Evolutionary conservation across 2,888 invertebrate genomes (phyloP).

Genomic region (Teleiodes luculella): DNA sequence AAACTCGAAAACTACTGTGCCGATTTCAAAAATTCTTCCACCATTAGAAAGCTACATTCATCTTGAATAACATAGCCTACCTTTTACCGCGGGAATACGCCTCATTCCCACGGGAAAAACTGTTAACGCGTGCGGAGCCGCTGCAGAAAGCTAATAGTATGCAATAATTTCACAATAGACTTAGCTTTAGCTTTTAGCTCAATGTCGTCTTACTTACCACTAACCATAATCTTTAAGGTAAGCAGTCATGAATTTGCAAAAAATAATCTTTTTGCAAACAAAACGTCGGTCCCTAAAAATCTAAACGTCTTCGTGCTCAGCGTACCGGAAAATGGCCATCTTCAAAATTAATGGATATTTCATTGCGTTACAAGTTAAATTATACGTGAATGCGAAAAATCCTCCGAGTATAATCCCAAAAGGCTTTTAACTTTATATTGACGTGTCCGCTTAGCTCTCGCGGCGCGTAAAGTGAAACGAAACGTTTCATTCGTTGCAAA

Average conservation of each 20-base stretch:
- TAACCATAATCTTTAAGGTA: too few species aligned
- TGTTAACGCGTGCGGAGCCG: too few species aligned
- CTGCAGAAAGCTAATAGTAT: too few species aligned
- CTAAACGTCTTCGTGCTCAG: conserved; percentile 54
- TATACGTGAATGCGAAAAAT: conserved; percentile 64
- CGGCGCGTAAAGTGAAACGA: conserved; percentile 27
- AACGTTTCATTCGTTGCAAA: conserved; percentile 24
- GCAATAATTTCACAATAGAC: too few species aligned
- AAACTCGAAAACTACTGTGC: too few species aligned
- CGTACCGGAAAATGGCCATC: conserved; percentile 68
- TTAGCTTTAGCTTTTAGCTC: too few species aligned
- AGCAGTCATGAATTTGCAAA: conserved; percentile 33
- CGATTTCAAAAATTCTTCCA: too few species aligned
- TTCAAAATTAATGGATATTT: conserved; percentile 74
- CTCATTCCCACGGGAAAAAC: too few species aligned
- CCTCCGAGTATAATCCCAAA: conserved; percentile 40
- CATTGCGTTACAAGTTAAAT: conserved; percentile 72
- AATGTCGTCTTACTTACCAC: too few species aligned
- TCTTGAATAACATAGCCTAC: too few species aligned
- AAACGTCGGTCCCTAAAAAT: conserved; percentile 45
- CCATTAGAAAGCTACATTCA: too few species aligned
- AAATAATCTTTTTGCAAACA: conserved; percentile 41
- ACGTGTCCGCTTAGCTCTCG: conserved; percentile 32
- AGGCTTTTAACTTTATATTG: conserved; percentile 34
- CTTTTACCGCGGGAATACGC: too few species aligned